Base-by-base conservation (phyloP, 2,113 vertebrate species). In the Xenopus laevis region DNA sequence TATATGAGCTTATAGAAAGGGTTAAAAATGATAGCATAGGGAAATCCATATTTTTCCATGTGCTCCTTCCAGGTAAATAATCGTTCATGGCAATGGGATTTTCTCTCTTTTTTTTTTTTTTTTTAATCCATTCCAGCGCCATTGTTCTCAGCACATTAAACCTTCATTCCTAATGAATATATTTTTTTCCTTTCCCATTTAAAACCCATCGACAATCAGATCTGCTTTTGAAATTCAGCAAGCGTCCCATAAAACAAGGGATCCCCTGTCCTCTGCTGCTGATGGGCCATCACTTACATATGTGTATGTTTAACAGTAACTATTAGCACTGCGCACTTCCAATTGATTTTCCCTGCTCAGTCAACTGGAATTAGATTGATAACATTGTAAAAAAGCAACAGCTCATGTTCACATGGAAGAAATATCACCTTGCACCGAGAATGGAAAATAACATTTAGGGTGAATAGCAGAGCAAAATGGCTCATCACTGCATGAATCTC, bases 261-360 rank as follows among this genome's bases (percentile, higher is more conserved):
- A 6, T n/a, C 23, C 16, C 12, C 15, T 66, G 18, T 40, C 0
- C 17, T 13, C 18, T 15, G 33, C 55, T 46, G 10, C 23, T 66
- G 64, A 74, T 74, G 64, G 55, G 7, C 63, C 63, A 30, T 67
- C 72, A 21, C 13, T 55, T n/a, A 16, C 27, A 58, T 65, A 67
- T 44, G 65, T 65, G 71, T 72, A 65, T 65, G 71, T 65, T 72
- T 72, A 72, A 58, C 63, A 67, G 66, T 66, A 74, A 74, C 67
- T 67, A 74, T 74, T 30, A 46, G 13, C 12, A 21, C 18, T 13
- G 62, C 63, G 18, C 52, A 66, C 1, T 62, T 67, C 52, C 66
- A 74, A 74, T 66, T 74, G 72, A 74, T 74, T 74, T 15, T 74
- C 50, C 52, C 52, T 66, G 64, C 64, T 60, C 63, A 66, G 53